Evolutionary conservation across 1,140 invertebrate species (phyloP), one percentile per base, ranked within the genome.

Genomic region (Dendrolimus punctatus): DNA sequence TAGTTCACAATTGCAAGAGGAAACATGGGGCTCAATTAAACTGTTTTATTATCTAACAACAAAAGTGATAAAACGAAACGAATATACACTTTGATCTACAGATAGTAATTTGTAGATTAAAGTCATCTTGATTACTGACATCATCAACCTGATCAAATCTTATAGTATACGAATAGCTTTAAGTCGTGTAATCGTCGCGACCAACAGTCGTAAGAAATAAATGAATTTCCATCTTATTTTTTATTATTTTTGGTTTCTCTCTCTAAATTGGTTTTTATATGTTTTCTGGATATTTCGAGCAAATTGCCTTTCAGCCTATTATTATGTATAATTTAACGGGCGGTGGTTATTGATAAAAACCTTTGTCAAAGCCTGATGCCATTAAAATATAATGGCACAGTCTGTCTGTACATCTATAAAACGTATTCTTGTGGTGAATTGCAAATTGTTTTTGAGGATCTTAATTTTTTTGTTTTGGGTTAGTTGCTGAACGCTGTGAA

Each of bases 171-270:
- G 23, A 23, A 23, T 23, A 23, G 23, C 3, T 23, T 23, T 23
- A 23, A 2, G 23, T 23, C 23, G 23, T 66, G 66, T 68, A 77
- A 81, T 81, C 71, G 72, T 68, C 59, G 57, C 68, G 68, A 68
- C 66, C 58, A 63, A 63, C 68, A 78, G 76, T 71, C 66, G 68
- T 74, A 80, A 80, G 71, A 82, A 82, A 80, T 71, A 80, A 82
- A 82, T 76, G 71, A 75, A 72, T 75, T 73, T 71, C 77, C 65
- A 57, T 48, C 55, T 58, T 51, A 60, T 73, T 75, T 75, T 81
- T 70, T 47, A 49, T 42, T 42, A 8, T n/a, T 42, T 38, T 55
- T 41, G 44, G 58, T 41, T 44, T 47, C 43, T 39, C 55, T 63
- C 40, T 59, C 70, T 64, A 71, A 77, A 77, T 77, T 63, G 64